phyloP scores from a whole-genome alignment of 2,113 vertebrate species.

The Ammodramus savannarum region DNA sequence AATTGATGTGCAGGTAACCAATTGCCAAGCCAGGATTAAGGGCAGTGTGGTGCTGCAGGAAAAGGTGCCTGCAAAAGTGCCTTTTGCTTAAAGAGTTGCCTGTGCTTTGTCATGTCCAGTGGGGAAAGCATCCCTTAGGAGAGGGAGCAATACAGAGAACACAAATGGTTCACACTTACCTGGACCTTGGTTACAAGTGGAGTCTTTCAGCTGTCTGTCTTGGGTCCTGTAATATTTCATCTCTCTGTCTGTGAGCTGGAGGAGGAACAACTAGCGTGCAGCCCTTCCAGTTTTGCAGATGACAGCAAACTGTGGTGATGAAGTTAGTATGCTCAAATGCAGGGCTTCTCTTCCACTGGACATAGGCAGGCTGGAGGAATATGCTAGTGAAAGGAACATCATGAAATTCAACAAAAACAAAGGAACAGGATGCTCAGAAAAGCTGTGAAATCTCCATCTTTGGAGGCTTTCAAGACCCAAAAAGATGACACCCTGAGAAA shows the following conservation, averaged over 20 bases:
- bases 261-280: not conserved
- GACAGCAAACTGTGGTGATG: not conserved
- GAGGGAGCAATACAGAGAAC: not conserved
- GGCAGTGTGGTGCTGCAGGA: not conserved
- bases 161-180: not conserved
- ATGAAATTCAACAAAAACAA: not conserved
- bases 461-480: not conserved
- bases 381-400: not conserved
- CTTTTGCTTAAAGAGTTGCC: not conserved
- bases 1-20: conserved; percentile 77
- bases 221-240: not conserved
- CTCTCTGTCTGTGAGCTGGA: not conserved
- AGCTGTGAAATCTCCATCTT: not conserved
- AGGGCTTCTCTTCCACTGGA: not conserved
- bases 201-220: not conserved
- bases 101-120: not conserved
- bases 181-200: not conserved
- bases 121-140: not conserved
- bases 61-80: not conserved
- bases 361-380: not conserved
- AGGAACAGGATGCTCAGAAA: not conserved
- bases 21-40: not conserved
- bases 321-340: not conserved
- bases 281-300: not conserved
- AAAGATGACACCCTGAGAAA: not conserved